Evolutionary conservation across 2,888 invertebrate genomes (phyloP), one percentile per base, ranked within the genome.

Genomic region (Acronicta leporina): DNA sequence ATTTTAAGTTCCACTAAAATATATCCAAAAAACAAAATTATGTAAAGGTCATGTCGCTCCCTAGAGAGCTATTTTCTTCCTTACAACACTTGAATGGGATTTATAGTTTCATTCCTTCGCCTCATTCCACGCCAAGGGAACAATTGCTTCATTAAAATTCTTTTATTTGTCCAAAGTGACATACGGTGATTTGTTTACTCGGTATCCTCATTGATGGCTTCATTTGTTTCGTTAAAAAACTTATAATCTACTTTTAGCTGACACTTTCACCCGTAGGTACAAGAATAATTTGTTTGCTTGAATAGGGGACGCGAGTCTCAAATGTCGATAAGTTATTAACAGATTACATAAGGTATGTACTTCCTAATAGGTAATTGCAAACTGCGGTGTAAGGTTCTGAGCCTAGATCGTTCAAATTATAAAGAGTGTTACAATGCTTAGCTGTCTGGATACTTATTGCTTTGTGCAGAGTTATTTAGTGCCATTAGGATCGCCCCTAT

Each of bases 141-240:
- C 86, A 80, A 58, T 58, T 81, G 86, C 83, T 87, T 93, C 93
- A 92, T 94, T 94, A 94, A 94, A 90, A 93, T 93, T 87, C 81
- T 89, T 88, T 82, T 80, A 88, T 92, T 92, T 86, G 91, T 90
- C 49, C 80, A 73, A 74, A 77, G 70, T 84, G 90, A 89, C 91
- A 87, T 80, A 75, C 41, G 69, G 88, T 92, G 90, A 92, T 93
- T 93, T 92, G 90, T 92, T 87, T 80, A 33, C 33, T 33, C 33
- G 2, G 33, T 11, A 76, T 85, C 71, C 82, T 84, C 84, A 83
- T 85, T 63, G 45, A 77, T 60, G 20, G 75, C 65, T 45, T 65
- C 79, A 68, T 77, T 79, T 65, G 72, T 77, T 71, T 63, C 41
- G 47, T 66, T 72, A 68, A 77, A 77, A 79, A 77, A 67, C 47